A percentile compares a stretch with the other conserved stretches of the same genome.
phyloP scores from a whole-genome alignment of 30 jellyfish, hydroid and myxozoan species.

The Turritopsis rubra region DNA sequence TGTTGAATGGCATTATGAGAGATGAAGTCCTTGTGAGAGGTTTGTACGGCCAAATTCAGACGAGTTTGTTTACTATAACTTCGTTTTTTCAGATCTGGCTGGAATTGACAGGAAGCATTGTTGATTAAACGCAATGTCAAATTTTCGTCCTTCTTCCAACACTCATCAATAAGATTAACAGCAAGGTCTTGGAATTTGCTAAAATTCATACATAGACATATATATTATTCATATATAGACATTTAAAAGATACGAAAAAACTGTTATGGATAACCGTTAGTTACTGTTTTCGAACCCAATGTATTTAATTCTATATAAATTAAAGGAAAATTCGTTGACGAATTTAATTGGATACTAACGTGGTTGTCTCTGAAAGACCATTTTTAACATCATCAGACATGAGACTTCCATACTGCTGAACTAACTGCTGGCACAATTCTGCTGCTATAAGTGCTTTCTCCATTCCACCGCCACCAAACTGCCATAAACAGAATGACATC shows the following conservation, averaged over 20 bases:
- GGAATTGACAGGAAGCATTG: constrained; percentile 36
- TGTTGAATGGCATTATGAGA: constrained; percentile 78
- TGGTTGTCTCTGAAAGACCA: neutral
- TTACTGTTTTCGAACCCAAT: no score
- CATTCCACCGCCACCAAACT: constrained; percentile 55
- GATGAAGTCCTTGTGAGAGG: constrained; percentile 56
- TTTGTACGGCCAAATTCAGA: constrained; percentile 57
- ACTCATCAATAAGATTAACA: constrained; percentile 52
- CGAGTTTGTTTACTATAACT: constrained; percentile 46
- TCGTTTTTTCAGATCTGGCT: neutral
- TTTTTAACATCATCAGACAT: constrained; percentile 55
- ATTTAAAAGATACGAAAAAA: no score
- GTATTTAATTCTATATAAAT: no score
- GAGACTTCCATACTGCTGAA: constrained; percentile 32
- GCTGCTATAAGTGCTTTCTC: constrained; percentile 74
- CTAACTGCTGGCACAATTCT: constrained; percentile 42
- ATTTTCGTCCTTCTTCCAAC: constrained; percentile 41
- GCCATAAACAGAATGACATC: constrained; percentile 67
- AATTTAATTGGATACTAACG: no score
- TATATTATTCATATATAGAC: no score
- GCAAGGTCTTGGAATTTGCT: constrained; percentile 58
- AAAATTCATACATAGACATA: neutral
- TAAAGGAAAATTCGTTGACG: no score
- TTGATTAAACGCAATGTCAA: constrained; percentile 46
- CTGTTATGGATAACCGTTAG: no score